Conservation (phyloP, 2,888 invertebrate species). For the Caenorhabditis sinica region DNA sequence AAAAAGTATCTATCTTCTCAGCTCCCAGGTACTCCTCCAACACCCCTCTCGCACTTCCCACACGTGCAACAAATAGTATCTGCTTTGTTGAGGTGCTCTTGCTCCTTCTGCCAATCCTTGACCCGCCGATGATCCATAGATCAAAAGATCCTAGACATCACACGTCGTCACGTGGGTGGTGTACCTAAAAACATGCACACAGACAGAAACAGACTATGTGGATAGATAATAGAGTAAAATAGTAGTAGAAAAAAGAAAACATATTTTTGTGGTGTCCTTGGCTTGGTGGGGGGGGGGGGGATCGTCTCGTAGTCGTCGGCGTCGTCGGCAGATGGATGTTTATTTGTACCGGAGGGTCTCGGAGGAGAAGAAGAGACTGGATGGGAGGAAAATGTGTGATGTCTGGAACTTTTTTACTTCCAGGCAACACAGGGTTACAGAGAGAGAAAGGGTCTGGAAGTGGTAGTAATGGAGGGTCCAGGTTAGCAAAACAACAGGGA, state of each 20-base stretch:
- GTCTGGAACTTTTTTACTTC: constrained; percentile 2
- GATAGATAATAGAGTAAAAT: neutral
- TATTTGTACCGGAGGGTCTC: constrained; percentile 10
- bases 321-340: constrained; percentile 1
- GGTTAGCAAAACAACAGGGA: too few species aligned
- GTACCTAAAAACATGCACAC: neutral
- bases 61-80: neutral
- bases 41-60: neutral
- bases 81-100: neutral
- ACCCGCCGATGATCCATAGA: neutral
- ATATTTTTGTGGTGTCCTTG: constrained; percentile 3
- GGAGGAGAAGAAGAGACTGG: neutral
- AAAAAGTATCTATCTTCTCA: neutral
- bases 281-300: too few species aligned
- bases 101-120: neutral
- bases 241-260: neutral
- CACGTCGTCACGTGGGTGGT: neutral
- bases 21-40: neutral
- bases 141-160: neutral
- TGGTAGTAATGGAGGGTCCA: too few species aligned
- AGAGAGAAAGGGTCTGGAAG: neutral
- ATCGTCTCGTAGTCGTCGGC: too few species aligned
- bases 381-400: neutral
- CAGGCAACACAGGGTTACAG: too few species aligned
- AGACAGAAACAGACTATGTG: too few species aligned